Evolutionary conservation across 1,140 invertebrate species (phyloP), one percentile per base, ranked within the genome.

Genomic region (Cyphomyrmex costatus): DNA sequence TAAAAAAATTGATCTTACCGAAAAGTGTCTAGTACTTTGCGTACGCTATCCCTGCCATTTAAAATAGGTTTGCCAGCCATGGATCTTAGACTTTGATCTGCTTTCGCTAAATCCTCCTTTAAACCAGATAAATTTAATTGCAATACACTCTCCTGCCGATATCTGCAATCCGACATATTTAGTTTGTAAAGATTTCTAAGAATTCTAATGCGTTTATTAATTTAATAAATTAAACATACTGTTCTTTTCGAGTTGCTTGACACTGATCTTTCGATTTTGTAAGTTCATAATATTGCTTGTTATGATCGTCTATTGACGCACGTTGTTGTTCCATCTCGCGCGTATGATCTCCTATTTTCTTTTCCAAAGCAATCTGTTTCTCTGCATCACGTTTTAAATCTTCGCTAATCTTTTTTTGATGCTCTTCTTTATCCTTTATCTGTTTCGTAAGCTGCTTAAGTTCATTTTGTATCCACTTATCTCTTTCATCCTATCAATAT

Each of bases 11-110:
- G 56, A n/a, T 53, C 61, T 78, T 87, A 94, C 94, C 93, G 95
- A 93, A 99, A 99, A 33, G 97, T 98, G 88, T 99, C 98, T 53
- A 99, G 94, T 0, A 99, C 99, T 96, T 99, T 99, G 16, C 98
- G 96, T 1, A 99, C 98, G 95, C 98, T 99, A 94, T 99, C 99
- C 84, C 99, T 96, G 3, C 99, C 99, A 95, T 99, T 99, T 30
- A 99, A 94, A 92, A 99, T 99, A 7, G 98, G 98, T 96, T 99
- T 99, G 88, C 99, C 99, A 61, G 98, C 99, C 98, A 99, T 99
- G 21, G 99, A 99, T 24, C 99, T 96, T 3, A 99, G 94, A 24
- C 97, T 97, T 94, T 99, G 99, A 95, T 99, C 99, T 46, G 98
- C 98, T 95, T 99, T 99, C 0, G 97, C 97, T 63, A 99, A 95